Conservation (phyloP, 2,113 vertebrate species). For the Microtus ochrogaster region DNA sequence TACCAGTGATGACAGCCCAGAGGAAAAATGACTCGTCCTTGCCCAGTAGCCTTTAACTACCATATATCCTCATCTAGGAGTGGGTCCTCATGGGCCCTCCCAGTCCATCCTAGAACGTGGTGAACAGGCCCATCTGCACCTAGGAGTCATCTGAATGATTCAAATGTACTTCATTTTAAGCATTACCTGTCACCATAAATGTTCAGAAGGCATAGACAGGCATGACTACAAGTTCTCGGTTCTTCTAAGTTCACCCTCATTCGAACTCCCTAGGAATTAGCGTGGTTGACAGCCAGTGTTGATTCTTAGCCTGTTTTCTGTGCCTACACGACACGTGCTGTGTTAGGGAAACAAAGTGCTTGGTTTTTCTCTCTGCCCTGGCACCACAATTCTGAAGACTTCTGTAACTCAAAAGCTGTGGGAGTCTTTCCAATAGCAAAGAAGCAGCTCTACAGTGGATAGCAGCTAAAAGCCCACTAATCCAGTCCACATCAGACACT, state of each 20-base stretch:
- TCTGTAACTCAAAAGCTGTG: background rate
- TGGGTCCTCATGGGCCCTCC: background rate
- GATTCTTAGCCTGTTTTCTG: constrained; percentile 23
- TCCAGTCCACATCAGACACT: background rate
- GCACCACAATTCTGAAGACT: background rate
- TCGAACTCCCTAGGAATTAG: background rate
- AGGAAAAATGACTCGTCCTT: background rate
- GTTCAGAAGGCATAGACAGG: background rate
- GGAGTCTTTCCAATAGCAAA: background rate
- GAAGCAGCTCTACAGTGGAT: background rate
- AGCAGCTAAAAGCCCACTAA: background rate
- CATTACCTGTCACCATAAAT: background rate
- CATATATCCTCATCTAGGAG: background rate
- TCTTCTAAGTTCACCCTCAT: background rate
- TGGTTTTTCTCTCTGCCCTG: background rate
- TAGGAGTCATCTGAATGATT: background rate
- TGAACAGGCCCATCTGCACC: too few relatives aligned
- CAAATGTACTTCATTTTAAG: constrained; percentile 19
- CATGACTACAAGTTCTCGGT: background rate
- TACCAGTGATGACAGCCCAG: background rate
- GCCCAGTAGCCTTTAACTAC: background rate
- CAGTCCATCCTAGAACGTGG: too few relatives aligned
- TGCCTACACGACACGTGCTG: background rate
- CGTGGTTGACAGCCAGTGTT: background rate
- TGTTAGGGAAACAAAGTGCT: background rate